These are phyloP conservation scores for Chironex yamaguchii DNA, from an alignment of 30 jellyfish, hydroid and myxozoan genomes.

Conservation along the genomic window DNA sequence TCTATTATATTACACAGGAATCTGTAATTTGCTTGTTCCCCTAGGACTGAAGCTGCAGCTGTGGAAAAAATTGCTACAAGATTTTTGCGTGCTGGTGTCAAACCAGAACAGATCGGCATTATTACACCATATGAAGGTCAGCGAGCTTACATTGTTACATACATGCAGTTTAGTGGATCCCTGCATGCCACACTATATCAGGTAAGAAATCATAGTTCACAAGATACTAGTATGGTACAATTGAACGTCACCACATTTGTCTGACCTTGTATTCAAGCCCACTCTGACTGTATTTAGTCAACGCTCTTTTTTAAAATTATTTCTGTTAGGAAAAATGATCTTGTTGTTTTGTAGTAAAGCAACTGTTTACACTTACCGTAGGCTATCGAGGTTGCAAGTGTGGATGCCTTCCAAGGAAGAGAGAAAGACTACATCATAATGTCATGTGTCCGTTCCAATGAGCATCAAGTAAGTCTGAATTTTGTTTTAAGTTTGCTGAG, in stretches of 20 bases:
- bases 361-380: too few species aligned
- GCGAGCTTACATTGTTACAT: constrained; percentile 97
- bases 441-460: constrained; percentile 99
- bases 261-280: too few species aligned
- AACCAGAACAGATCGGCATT: constrained; percentile 98
- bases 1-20: too few species aligned
- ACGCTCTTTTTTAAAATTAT: too few species aligned
- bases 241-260: too few species aligned
- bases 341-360: too few species aligned
- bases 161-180: constrained; percentile 99
- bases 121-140: constrained; percentile 99
- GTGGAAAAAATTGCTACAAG: constrained; percentile 99
- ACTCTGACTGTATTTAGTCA: too few species aligned
- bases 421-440: constrained; percentile 98
- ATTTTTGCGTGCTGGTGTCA: constrained; percentile 96
- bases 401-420: constrained; percentile 99
- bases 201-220: constrained; percentile 66
- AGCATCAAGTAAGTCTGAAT: constrained; percentile 79
- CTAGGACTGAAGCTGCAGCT: constrained; percentile 97
- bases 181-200: constrained; percentile 91
- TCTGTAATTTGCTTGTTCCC: too few species aligned
- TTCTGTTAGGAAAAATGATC: too few species aligned
- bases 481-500: neutral
- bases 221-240: too few species aligned
- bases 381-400: constrained; percentile 99